Evolutionary conservation across 1,140 invertebrate genomes (phyloP).

Genomic region (Platyscapa corneri): DNA sequence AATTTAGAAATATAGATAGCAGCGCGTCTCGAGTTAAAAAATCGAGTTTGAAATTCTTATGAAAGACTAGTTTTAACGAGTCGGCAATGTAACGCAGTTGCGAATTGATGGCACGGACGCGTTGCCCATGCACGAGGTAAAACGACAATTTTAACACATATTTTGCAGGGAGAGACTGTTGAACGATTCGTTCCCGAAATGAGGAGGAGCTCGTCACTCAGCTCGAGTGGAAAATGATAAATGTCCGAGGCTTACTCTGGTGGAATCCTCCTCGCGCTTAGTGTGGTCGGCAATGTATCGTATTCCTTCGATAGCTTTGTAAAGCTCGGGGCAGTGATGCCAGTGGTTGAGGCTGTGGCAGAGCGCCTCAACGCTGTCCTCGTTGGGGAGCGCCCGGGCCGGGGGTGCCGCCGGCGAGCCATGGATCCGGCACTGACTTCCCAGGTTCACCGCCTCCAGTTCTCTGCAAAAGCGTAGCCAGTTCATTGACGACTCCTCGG

Average conservation of each 20-base stretch:
- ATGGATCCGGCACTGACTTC: slow-evolving; percentile 78
- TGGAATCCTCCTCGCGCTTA: slow-evolving; percentile 92
- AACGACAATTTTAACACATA: too few species aligned
- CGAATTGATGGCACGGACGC: background rate
- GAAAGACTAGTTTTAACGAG: background rate
- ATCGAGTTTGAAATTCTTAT: background rate
- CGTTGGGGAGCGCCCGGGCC: slow-evolving; percentile 67
- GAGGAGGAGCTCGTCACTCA: background rate
- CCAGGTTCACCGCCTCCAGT: slow-evolving; percentile 75
- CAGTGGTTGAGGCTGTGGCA: slow-evolving; percentile 79
- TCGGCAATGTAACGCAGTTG: background rate
- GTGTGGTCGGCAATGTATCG: slow-evolving; percentile 95
- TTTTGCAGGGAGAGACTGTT: background rate
- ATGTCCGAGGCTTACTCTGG: slow-evolving; percentile 79
- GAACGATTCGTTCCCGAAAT: too few species aligned
- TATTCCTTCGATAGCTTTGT: slow-evolving; percentile 93
- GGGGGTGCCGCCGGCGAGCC: slow-evolving; percentile 77
- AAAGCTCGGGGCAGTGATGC: slow-evolving; percentile 92
- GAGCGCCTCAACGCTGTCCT: slow-evolving; percentile 70
- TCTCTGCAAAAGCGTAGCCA: slow-evolving; percentile 69
- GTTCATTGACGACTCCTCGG: too few species aligned
- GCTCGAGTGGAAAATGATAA: too few species aligned
- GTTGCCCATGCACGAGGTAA: background rate
- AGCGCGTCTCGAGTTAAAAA: background rate
- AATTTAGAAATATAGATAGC: too few species aligned